A percentile compares a stretch with the other conserved stretches of the same genome.
Conservation (phyloP, 1,140 invertebrate genomes). For the Araneus ventricosus region DNA sequence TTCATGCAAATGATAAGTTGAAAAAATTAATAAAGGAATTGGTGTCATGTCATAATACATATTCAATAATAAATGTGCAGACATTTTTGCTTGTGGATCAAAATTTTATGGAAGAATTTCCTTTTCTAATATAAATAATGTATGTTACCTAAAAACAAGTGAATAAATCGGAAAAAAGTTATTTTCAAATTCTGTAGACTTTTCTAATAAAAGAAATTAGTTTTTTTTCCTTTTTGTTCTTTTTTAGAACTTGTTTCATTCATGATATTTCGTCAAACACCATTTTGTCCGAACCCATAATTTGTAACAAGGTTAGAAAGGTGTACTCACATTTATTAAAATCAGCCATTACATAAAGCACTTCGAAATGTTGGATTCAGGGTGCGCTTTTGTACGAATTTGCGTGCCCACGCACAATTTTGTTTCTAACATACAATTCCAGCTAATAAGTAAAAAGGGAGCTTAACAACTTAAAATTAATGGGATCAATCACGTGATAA, state of each 20-base stretch:
- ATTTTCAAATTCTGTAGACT: no score
- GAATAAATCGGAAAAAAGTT: no score
- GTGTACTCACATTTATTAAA: constrained; percentile 58
- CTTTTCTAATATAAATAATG: no score
- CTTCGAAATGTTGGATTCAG: not conserved
- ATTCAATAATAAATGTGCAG: no score
- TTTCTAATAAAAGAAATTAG: no score
- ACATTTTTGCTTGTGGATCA: no score
- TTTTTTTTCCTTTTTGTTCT: not conserved
- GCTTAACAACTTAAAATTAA: constrained; percentile 69
- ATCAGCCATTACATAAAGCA: constrained; percentile 35
- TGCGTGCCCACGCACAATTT: constrained; percentile 49
- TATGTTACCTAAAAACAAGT: no score
- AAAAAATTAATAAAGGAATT: no score
- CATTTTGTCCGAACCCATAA: constrained; percentile 28
- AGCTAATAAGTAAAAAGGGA: constrained; percentile 59
- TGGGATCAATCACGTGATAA: constrained; percentile 68
- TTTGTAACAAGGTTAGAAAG: constrained; percentile 31
- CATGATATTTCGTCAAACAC: constrained; percentile 29
- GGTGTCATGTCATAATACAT: no score
- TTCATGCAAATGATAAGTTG: no score
- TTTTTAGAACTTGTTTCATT: not conserved
- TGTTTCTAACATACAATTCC: constrained; percentile 27
- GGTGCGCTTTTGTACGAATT: not conserved
- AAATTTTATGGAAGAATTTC: no score